Percentiles rank a stretch among this genome's conserved stretches.
These are phyloP conservation scores for Notiomystis cincta DNA, from an alignment of 2,113 vertebrate species.

Conservation along the genomic window DNA sequence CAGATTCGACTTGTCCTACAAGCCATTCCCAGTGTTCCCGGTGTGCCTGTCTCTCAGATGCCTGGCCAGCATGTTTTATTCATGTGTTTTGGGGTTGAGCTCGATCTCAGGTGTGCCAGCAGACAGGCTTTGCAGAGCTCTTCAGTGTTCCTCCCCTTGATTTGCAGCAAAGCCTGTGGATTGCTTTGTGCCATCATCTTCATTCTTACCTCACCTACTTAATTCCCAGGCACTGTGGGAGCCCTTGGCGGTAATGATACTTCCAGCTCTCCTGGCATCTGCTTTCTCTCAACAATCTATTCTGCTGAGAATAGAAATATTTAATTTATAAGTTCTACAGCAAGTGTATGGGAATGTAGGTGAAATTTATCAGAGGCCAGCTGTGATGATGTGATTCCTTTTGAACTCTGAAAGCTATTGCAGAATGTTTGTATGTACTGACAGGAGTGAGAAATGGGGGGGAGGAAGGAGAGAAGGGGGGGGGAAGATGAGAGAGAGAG, in stretches of 20 bases:
- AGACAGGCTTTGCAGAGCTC: not conserved
- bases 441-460: not conserved
- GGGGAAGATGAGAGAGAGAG: not conserved
- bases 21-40: rapidly evolving
- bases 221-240: not conserved
- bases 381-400: not conserved
- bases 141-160: not conserved
- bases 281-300: not conserved
- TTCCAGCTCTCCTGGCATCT: slow-evolving; percentile 22
- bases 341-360: not conserved
- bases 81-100: not conserved
- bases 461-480: no score
- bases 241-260: not conserved
- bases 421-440: not conserved
- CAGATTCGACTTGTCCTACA: rapidly evolving
- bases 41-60: not conserved
- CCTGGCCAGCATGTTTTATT: not conserved
- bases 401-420: not conserved
- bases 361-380: not conserved
- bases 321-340: not conserved
- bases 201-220: not conserved
- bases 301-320: slow-evolving; percentile 1
- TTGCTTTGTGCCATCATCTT: not conserved
- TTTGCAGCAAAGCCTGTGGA: not conserved
- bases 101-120: not conserved